Evolutionary conservation across 2,113 vertebrate genomes (phyloP).

Genomic region (Stegostoma tigrinum): DNA sequence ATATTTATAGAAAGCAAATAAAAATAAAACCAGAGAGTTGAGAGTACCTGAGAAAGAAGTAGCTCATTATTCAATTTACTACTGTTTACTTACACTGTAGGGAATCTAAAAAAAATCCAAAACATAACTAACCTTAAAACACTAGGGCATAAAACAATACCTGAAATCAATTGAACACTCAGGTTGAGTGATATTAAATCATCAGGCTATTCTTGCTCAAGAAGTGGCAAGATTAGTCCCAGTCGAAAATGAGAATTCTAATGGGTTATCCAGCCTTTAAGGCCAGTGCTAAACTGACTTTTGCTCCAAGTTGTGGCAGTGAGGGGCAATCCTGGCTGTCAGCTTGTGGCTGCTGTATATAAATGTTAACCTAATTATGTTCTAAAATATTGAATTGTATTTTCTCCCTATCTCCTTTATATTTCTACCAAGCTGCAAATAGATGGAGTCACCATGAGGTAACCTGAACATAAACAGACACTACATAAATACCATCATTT

Average conservation of each 20-base stretch:
- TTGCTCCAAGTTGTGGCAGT: neutral
- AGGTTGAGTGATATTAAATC: neutral
- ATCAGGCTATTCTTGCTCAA: neutral
- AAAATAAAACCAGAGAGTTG: neutral
- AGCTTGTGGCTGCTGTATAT: neutral
- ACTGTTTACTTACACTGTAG: neutral
- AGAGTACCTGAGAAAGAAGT: neutral
- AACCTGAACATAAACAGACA: neutral
- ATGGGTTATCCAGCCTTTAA: neutral
- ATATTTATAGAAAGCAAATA: neutral
- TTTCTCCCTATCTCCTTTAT: neutral
- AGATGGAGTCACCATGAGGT: neutral
- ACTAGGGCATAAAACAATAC: neutral
- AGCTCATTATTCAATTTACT: neutral
- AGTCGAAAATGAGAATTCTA: neutral
- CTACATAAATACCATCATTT: neutral
- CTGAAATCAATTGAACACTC: neutral
- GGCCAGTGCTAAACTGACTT: neutral
- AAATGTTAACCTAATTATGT: neutral
- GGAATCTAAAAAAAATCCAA: too few relatives aligned
- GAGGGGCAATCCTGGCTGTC: neutral
- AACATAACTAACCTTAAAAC: neutral
- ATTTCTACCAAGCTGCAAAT: neutral
- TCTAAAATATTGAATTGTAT: neutral
- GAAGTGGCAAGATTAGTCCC: neutral